These are phyloP conservation scores for Ormyrus labotus DNA, from an alignment of 2,888 invertebrate species.

Conservation along the genomic window DNA sequence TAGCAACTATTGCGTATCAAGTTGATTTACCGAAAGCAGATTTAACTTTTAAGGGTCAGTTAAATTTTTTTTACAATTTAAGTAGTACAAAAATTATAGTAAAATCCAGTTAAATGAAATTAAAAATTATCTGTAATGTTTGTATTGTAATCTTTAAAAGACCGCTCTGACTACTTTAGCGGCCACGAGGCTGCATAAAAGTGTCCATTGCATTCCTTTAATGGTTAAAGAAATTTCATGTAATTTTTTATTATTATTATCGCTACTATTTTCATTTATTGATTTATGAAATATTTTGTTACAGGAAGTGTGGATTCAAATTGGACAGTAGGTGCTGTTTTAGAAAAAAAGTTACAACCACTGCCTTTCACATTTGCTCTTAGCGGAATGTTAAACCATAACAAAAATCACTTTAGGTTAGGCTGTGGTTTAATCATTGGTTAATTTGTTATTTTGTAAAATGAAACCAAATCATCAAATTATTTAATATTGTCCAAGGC, in stretches of 20 bases:
- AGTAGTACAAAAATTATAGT: not conserved
- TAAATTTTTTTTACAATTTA: not conserved
- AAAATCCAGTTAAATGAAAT: not conserved
- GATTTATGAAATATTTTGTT: slow-evolving; percentile 9
- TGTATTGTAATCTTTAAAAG: too few species aligned
- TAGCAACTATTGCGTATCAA: slow-evolving; percentile 95
- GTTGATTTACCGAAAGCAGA: slow-evolving; percentile 96
- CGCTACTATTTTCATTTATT: too few species aligned
- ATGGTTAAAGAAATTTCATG: not conserved
- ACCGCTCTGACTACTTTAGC: too few species aligned
- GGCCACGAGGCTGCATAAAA: too few species aligned
- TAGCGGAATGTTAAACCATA: slow-evolving; percentile 94
- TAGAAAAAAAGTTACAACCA: slow-evolving; percentile 95
- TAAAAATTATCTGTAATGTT: not conserved
- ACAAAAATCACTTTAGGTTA: slow-evolving; percentile 93
- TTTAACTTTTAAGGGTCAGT: slow-evolving; percentile 91
- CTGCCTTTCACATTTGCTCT: slow-evolving; percentile 95
- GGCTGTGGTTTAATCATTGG: slow-evolving; percentile 97
- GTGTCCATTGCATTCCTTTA: too few species aligned
- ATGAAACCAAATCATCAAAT: slow-evolving; percentile 23
- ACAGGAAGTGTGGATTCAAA: slow-evolving; percentile 95
- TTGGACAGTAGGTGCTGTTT: slow-evolving; percentile 93
- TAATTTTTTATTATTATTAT: slow-evolving; percentile 3
- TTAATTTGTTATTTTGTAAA: slow-evolving; percentile 75
- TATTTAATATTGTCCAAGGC: slow-evolving; percentile 27